Evolutionary conservation across 2,888 invertebrate genomes (phyloP).

Genomic region (Parasteatoda lunata): DNA sequence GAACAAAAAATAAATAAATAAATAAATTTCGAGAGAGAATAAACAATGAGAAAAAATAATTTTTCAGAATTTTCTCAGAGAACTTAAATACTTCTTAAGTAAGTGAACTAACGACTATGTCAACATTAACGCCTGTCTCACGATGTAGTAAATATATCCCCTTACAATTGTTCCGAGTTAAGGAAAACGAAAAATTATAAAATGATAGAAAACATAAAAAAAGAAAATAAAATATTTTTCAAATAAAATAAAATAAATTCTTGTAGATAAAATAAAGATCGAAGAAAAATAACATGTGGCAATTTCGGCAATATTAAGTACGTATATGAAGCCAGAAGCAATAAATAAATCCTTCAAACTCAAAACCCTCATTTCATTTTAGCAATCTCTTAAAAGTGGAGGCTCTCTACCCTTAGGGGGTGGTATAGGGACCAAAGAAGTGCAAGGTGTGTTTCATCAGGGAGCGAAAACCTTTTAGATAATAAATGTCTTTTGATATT

Average conservation of each 20-base stretch:
- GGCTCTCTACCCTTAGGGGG: constrained; percentile 4
- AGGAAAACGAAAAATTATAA: constrained; percentile 27
- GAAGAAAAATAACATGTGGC: constrained; percentile 24
- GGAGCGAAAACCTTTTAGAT: constrained; percentile 68
- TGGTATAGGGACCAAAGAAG: constrained; percentile 12
- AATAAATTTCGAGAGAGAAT: not conserved
- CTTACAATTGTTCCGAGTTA: constrained; percentile 57
- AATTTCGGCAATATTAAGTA: constrained; percentile 64
- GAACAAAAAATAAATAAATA: constrained; percentile 3
- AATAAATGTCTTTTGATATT: constrained; percentile 66
- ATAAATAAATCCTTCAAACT: constrained; percentile 67
- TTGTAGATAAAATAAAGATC: not conserved
- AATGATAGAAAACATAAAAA: constrained; percentile 13
- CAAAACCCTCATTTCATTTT: constrained; percentile 53
- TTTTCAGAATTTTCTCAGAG: constrained; percentile 7
- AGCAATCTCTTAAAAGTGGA: constrained; percentile 64
- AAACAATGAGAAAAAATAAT: constrained; percentile 15
- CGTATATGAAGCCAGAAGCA: constrained; percentile 65
- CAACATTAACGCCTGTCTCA: constrained; percentile 48
- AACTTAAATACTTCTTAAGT: constrained; percentile 47
- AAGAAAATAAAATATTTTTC: constrained; percentile 23
- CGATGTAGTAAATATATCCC: constrained; percentile 59
- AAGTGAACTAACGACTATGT: constrained; percentile 60
- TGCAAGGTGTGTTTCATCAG: constrained; percentile 51
- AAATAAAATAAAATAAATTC: constrained; percentile 27